Conservation (phyloP, 2,113 vertebrate species). For the Anolis carolinensis region DNA sequence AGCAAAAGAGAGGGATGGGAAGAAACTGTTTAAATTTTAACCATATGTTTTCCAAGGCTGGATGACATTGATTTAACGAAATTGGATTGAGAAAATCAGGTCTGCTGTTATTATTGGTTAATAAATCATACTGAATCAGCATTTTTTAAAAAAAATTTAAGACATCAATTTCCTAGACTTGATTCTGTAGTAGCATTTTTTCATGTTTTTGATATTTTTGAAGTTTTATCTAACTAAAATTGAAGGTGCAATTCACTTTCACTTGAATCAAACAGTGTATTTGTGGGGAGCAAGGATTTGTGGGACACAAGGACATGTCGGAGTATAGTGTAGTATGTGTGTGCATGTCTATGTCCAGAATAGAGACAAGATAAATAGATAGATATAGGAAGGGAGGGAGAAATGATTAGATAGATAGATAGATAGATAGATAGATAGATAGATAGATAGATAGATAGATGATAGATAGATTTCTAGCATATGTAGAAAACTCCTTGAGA, state of each 20-base stretch:
- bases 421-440: too few species aligned
- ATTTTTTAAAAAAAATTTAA: background rate
- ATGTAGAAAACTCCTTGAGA: too few species aligned
- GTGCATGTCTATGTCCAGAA: too few species aligned
- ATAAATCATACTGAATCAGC: background rate
- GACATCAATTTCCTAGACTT: slow-evolving; percentile 18
- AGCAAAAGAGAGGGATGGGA: background rate
- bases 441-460: too few species aligned
- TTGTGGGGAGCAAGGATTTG: background rate
- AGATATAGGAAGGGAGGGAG: too few species aligned
- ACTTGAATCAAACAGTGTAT: background rate
- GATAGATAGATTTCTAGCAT: too few species aligned
- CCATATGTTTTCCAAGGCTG: slow-evolving; percentile 49
- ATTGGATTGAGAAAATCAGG: slow-evolving; percentile 20
- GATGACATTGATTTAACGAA: slow-evolving; percentile 52
- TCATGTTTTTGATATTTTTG: background rate
- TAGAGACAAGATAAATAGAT: too few species aligned
- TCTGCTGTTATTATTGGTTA: slow-evolving; percentile 17
- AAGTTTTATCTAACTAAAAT: background rate
- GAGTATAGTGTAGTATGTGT: background rate
- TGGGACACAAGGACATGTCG: background rate
- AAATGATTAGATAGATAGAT: too few species aligned
- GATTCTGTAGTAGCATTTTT: background rate
- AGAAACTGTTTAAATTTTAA: slow-evolving; percentile 50
- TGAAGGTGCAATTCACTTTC: background rate